Base-by-base conservation (phyloP, 1,140 invertebrate genomes). In the Aphis craccivora region DNA sequence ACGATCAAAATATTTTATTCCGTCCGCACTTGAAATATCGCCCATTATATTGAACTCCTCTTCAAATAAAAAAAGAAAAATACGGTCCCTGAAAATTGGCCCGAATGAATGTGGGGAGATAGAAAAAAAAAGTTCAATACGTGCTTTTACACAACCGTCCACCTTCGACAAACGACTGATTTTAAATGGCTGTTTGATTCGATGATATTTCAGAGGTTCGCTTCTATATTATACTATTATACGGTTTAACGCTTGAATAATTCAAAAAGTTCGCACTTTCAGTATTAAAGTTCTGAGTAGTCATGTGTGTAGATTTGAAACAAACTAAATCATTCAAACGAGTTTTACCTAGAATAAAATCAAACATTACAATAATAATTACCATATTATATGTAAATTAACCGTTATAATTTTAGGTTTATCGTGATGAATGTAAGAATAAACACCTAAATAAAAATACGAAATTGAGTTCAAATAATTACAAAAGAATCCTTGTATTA, bases 1-100 rank as follows among this genome's bases (percentile, higher is more conserved):
- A 76, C 60, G 14, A 76, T 76, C 60, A 76, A n/a, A 76, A 76
- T 76, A 76, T 76, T 76, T 76, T 76, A 76, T 76, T 76, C 60
- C 60, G 60, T 35, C 18, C 60, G 30, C 60, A 76, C 30, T 76
- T 76, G 60, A 35, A n/a, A 76, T 76, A n/a, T 76, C 5, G 60
- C 14, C 60, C 60, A 76, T 76, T 76, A 35, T 76, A 76, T 76
- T 76, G 60, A n/a, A n/a, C n/a, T 76, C 14, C 30, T 67, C 60
- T 76, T 76, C 60, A 76, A 76, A 76, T 76, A 51, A 76, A 76
- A 76, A n/a, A 11, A 67, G 11, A n/a, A n/a, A 67, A n/a, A n/a
- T 76, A 51, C 5, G 14, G 30, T 11, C n/a, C 9, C 14, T 67
- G 5, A n/a, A 67, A 67, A 67, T 67, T 67, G 60, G 60, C 30